phyloP scores from a whole-genome alignment of 2,113 vertebrate species.

The Capreolus pygargus region DNA sequence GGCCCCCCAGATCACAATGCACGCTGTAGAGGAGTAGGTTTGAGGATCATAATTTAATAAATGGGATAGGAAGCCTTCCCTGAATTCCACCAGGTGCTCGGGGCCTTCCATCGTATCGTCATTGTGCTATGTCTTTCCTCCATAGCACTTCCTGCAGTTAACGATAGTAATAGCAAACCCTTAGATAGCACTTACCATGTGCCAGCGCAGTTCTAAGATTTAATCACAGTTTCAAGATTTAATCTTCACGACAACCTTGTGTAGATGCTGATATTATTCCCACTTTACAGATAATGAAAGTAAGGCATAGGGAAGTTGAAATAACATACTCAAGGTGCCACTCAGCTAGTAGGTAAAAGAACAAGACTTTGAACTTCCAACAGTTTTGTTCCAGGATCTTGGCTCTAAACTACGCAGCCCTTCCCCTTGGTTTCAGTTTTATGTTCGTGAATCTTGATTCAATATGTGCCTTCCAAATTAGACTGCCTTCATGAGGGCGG shows the following conservation, averaged over 20 bases:
- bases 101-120: neutral
- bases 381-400: neutral
- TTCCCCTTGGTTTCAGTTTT: neutral
- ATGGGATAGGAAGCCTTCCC: neutral
- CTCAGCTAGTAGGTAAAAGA: neutral
- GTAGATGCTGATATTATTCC: neutral
- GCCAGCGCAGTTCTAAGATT: neutral
- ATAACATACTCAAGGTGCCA: neutral
- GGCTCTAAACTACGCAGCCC: neutral
- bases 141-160: neutral
- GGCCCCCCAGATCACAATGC: neutral
- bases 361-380: neutral
- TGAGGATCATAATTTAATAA: neutral
- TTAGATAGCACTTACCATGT: neutral
- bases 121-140: neutral
- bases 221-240: neutral
- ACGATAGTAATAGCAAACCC: neutral
- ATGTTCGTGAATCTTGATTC: neutral
- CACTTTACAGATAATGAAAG: neutral
- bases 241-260: neutral
- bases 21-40: neutral
- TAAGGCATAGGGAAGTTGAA: neutral
- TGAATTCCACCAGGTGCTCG: neutral
- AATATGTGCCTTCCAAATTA: neutral
- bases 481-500: neutral